Evolutionary conservation across 2,888 invertebrate genomes (phyloP), one percentile per base, ranked within the genome.

Genomic region (Dioctria rufipes): DNA sequence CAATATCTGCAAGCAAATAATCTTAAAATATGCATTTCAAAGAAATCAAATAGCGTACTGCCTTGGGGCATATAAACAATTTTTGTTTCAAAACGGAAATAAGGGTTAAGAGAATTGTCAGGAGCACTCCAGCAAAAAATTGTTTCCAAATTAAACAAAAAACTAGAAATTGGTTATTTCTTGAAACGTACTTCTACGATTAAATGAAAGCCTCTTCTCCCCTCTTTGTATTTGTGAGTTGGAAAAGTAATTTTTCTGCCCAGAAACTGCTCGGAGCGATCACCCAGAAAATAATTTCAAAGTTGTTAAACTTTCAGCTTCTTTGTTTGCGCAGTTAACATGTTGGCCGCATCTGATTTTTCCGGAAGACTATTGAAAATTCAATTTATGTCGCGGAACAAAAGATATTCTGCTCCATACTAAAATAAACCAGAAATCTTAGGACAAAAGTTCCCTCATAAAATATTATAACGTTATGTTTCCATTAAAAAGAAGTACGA

Each of bases 251-350:
- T 63, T 77, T 77, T 61, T 77, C 63, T 61, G 77, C 63, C 63
- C 61, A 63, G 77, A 61, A 77, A 77, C 49, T 63, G 77, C 77
- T 63, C 63, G 60, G 40, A 51, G 77, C 77, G 63, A 77, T 77
- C 77, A 63, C 43, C 77, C 46, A 46, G 37, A 46, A 61, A 61
- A 77, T 77, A 77, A 77, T 77, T 77, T 63, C 61, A 77, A 77
- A 77, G 77, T 77, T 77, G 63, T 77, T 77, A 77, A 77, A 77
- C 77, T 77, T 77, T 77, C 77, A 77, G 77, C 43, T 77, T 63
- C 46, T 61, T 77, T 73, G 63, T 77, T 77, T 77, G 77, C 63
- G 13, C 60, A 61, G 77, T 77, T 77, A 77, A 77, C 77, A 77
- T 77, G 63, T 77, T 40, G 63, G 77, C 77, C 54, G 60, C 58